phyloP scores from a whole-genome alignment of 2,113 vertebrate genomes.

The Tringa solitaria region DNA sequence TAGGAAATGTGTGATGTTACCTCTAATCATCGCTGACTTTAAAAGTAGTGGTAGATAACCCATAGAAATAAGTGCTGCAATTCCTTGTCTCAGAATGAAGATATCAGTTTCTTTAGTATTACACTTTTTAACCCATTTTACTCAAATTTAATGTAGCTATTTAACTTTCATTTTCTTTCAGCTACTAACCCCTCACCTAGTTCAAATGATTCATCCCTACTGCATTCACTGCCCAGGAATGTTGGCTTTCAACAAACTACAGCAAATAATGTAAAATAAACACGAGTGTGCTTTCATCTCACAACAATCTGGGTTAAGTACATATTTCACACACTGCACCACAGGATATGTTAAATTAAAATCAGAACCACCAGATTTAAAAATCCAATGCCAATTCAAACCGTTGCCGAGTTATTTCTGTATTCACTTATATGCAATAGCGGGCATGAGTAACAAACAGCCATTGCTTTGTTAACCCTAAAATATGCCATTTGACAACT shows the following conservation, averaged over 20 bases:
- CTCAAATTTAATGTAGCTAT: slow-evolving; percentile 41
- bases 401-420: slow-evolving; percentile 54
- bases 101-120: background rate
- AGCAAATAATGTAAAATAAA: slow-evolving; percentile 79
- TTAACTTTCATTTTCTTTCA: slow-evolving; percentile 60
- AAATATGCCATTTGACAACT: background rate
- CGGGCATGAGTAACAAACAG: slow-evolving; percentile 53
- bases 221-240: slow-evolving; percentile 79
- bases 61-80: background rate
- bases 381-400: slow-evolving; percentile 61
- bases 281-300: slow-evolving; percentile 75
- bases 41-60: background rate
- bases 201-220: slow-evolving; percentile 78
- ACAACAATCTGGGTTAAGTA: slow-evolving; percentile 71
- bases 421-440: slow-evolving; percentile 56
- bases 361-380: slow-evolving; percentile 71
- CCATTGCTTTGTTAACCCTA: slow-evolving; percentile 49
- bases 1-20: background rate
- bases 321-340: slow-evolving; percentile 77
- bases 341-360: slow-evolving; percentile 83
- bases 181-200: slow-evolving; percentile 79
- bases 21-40: background rate
- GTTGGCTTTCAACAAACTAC: slow-evolving; percentile 78
- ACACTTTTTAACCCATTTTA: slow-evolving; percentile 56
- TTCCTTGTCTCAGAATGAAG: background rate